Evolutionary conservation across 2,113 vertebrate genomes (phyloP).

Genomic region (Hydrochoerus hydrochaeris): DNA sequence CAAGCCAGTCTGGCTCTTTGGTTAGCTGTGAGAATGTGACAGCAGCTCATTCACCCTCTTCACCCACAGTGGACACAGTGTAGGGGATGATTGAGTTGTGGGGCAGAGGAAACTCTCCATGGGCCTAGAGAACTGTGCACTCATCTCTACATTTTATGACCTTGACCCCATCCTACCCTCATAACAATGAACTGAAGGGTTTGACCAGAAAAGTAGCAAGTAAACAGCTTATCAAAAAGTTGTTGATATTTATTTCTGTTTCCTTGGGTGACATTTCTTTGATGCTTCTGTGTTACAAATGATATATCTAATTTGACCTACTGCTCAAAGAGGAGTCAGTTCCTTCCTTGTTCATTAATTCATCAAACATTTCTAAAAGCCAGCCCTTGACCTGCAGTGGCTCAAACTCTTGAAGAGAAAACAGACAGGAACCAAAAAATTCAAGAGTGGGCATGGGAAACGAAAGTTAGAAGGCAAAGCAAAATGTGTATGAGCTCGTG

Average conservation of each 20-base stretch:
- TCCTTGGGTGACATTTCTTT: background rate
- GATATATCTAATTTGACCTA: conserved; percentile 34
- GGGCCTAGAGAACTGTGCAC: background rate
- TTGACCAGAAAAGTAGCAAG: conserved; percentile 13
- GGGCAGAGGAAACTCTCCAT: background rate
- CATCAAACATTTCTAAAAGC: background rate
- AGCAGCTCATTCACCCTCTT: background rate
- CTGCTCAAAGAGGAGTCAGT: background rate
- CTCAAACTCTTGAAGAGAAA: conserved; percentile 42
- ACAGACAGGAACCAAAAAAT: background rate
- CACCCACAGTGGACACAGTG: too few species aligned
- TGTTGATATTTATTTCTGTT: conserved; percentile 6
- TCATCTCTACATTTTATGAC: background rate
- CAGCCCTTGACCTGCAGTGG: conserved; percentile 25
- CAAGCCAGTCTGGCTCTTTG: background rate
- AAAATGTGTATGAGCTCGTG: background rate
- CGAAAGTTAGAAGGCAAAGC: background rate
- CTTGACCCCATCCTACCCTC: accelerated
- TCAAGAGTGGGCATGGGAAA: background rate
- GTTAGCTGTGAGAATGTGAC: background rate
- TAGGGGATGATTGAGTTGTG: background rate
- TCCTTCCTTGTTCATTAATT: conserved; percentile 34
- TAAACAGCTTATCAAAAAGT: background rate
- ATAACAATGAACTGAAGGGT: background rate
- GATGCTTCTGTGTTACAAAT: conserved; percentile 19